Conservation (phyloP, 1,140 invertebrate genomes). For the Tyrophagus putrescentiae region DNA sequence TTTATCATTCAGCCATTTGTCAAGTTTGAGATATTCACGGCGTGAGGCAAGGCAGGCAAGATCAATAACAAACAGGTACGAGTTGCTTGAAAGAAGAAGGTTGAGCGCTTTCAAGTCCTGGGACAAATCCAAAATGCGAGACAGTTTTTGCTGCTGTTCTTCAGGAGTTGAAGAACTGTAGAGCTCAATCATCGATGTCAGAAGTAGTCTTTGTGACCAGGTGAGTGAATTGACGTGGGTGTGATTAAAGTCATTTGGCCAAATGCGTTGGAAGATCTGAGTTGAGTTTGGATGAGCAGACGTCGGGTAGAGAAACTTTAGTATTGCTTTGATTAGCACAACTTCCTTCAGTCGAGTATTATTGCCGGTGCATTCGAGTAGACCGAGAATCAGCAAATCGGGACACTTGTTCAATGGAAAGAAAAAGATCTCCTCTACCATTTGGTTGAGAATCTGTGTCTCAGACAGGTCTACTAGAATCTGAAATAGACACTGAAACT, state of each 20-base stretch:
- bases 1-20: slow-evolving; percentile 96
- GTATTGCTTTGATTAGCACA: slow-evolving; percentile 40
- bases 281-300: slow-evolving; percentile 82
- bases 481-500: slow-evolving; percentile 23
- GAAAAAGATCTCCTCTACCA: slow-evolving; percentile 78
- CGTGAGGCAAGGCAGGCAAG: slow-evolving; percentile 87
- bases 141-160: slow-evolving; percentile 76
- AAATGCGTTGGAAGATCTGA: slow-evolving; percentile 80
- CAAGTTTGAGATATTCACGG: slow-evolving; percentile 88
- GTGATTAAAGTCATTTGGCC: slow-evolving; percentile 38
- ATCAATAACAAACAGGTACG: slow-evolving; percentile 95
- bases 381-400: slow-evolving; percentile 69
- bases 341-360: slow-evolving; percentile 15
- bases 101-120: slow-evolving; percentile 92
- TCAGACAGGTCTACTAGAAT: slow-evolving; percentile 22
- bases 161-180: slow-evolving; percentile 57
- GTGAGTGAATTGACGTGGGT: slow-evolving; percentile 6
- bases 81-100: slow-evolving; percentile 74
- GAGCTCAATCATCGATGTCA: slow-evolving; percentile 91
- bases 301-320: slow-evolving; percentile 54
- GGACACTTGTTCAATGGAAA: slow-evolving; percentile 81
- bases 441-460: slow-evolving; percentile 36
- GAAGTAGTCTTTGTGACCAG: slow-evolving; percentile 21
- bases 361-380: slow-evolving; percentile 38
- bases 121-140: slow-evolving; percentile 84